phyloP scores from a whole-genome alignment of 1,140 invertebrate species.

The Sminthurinus signatus region DNA sequence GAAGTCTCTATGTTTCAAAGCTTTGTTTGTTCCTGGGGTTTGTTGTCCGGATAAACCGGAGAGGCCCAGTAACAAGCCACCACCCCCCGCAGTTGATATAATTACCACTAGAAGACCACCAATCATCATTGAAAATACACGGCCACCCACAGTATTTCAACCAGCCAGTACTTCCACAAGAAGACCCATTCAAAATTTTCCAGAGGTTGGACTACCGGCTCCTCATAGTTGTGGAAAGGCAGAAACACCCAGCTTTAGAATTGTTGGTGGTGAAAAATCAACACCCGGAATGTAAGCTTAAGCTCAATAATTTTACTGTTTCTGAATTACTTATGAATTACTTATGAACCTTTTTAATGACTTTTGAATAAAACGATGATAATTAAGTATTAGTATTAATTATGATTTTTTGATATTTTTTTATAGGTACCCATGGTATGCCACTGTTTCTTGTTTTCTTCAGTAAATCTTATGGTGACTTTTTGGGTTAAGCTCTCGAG shows the following conservation, averaged over 20 bases:
- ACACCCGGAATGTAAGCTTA: constrained; percentile 62
- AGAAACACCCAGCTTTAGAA: constrained; percentile 71
- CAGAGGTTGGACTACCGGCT: constrained; percentile 5
- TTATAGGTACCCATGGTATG: constrained; percentile 69
- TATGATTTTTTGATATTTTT: not conserved
- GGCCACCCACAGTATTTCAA: constrained; percentile 5
- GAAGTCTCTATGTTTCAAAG: constrained; percentile 85
- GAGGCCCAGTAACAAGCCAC: constrained; percentile 13
- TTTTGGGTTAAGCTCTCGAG: too few species aligned
- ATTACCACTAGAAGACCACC: constrained; percentile 41
- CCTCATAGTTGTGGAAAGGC: constrained; percentile 61
- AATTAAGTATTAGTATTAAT: not conserved
- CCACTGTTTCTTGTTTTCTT: too few species aligned
- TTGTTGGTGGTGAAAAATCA: constrained; percentile 80
- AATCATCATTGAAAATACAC: constrained; percentile 20
- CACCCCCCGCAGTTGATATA: constrained; percentile 8
- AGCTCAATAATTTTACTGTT: too few species aligned
- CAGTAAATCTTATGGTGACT: too few species aligned
- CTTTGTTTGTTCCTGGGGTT: constrained; percentile 70
- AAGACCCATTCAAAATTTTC: not conserved
- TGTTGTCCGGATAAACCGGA: constrained; percentile 36
- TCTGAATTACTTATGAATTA: too few species aligned
- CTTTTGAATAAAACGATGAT: not conserved
- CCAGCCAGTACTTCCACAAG: not conserved
- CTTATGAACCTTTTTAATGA: constrained; percentile 12